Percentiles rank a stretch among this genome's conserved stretches.
phyloP scores from a whole-genome alignment of 2,797 vertebrate genomes.

The Artibeus lituratus region DNA sequence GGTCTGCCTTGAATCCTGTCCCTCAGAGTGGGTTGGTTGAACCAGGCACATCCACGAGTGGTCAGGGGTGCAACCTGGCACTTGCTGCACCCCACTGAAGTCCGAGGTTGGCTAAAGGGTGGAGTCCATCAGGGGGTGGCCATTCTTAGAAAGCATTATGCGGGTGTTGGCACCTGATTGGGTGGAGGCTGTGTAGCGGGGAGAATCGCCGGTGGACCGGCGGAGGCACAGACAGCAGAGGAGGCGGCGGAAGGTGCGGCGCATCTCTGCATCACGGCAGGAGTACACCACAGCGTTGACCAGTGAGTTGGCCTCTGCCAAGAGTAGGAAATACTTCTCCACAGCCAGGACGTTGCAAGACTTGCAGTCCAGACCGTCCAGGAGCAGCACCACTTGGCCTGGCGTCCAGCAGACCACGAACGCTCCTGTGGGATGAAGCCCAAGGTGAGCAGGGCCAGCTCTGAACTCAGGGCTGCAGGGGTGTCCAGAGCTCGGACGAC shows the following conservation, averaged over 20 bases:
- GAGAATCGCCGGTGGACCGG: slow-evolving; percentile 45
- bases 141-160: slow-evolving; percentile 80
- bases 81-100: not conserved
- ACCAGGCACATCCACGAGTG: not conserved
- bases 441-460: not conserved
- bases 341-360: slow-evolving; percentile 83
- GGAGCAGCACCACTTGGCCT: slow-evolving; percentile 90
- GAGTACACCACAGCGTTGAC: slow-evolving; percentile 94
- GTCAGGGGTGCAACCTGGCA: not conserved
- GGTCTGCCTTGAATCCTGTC: not conserved
- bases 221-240: slow-evolving; percentile 82
- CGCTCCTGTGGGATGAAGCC: slow-evolving; percentile 82
- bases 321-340: slow-evolving; percentile 93
- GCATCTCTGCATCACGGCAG: slow-evolving; percentile 93
- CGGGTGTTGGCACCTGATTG: slow-evolving; percentile 65
- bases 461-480: not conserved
- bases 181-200: slow-evolving; percentile 65
- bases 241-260: slow-evolving; percentile 89
- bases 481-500: not conserved
- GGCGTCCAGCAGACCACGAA: slow-evolving; percentile 98
- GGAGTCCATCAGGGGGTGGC: slow-evolving; percentile 79
- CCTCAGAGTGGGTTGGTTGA: not conserved
- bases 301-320: slow-evolving; percentile 94
- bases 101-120: slow-evolving; percentile 72
- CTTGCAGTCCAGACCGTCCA: slow-evolving; percentile 88